Evolutionary conservation across 2,888 invertebrate genomes (phyloP).

Genomic region (Orthonevra nobilis): DNA sequence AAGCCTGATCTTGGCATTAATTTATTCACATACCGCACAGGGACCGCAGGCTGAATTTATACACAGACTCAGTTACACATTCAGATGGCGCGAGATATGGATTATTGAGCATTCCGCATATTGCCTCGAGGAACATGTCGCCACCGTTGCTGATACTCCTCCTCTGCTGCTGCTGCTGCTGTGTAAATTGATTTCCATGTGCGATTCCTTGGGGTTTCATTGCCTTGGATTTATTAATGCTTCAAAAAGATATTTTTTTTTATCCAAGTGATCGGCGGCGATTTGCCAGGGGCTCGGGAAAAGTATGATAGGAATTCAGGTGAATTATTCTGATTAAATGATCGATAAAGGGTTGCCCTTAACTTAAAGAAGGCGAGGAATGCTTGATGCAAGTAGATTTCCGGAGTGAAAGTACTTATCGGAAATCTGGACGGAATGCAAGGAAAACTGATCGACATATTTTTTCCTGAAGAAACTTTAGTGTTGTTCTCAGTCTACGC

Average conservation of each 20-base stretch:
- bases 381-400: too few species aligned
- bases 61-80: constrained; percentile 67
- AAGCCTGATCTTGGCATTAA: constrained; percentile 59
- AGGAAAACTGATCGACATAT: too few species aligned
- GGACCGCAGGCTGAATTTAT: constrained; percentile 55
- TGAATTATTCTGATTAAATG: constrained; percentile 8
- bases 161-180: constrained; percentile 26
- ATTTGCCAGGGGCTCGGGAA: constrained; percentile 41
- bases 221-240: constrained; percentile 61
- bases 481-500: too few species aligned
- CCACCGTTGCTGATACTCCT: constrained; percentile 53
- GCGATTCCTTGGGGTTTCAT: constrained; percentile 58
- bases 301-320: constrained; percentile 52
- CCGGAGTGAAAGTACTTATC: too few species aligned
- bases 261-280: background rate
- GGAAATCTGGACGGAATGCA: too few species aligned
- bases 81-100: constrained; percentile 70
- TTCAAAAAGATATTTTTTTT: constrained; percentile 37
- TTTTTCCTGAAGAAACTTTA: too few species aligned
- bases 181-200: constrained; percentile 64
- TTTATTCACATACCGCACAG: constrained; percentile 62
- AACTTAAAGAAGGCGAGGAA: too few species aligned
- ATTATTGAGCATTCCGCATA: constrained; percentile 56
- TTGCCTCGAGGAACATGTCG: constrained; percentile 58
- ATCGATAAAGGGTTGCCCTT: background rate